Percentiles rank a stretch among this genome's conserved stretches.
Evolutionary conservation across 2,797 vertebrate genomes (phyloP).

Genomic region (Sphenodon punctatus): DNA sequence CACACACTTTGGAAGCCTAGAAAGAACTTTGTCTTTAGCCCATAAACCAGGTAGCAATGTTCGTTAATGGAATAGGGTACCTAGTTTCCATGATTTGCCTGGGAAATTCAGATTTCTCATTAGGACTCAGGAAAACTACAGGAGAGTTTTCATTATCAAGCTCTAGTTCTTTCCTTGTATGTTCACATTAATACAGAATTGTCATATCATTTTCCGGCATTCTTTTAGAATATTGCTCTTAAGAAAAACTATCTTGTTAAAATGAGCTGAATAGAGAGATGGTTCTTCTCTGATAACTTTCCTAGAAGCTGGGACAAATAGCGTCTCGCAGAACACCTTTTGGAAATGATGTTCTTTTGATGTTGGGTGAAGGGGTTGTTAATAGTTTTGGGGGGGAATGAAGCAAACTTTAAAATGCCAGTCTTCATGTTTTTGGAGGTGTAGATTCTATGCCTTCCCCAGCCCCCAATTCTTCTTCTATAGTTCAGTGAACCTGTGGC

Average conservation of each 20-base stretch:
- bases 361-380: no score
- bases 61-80: no score
- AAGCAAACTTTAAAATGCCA: no score
- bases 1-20: no score
- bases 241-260: neutral
- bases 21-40: no score
- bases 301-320: neutral
- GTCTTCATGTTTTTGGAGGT: no score
- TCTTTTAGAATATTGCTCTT: accelerated
- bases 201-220: neutral
- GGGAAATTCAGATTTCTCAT: no score
- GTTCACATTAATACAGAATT: accelerated
- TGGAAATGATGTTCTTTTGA: neutral
- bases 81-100: no score
- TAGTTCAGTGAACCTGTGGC: neutral
- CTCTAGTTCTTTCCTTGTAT: neutral
- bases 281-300: neutral
- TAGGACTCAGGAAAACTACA: neutral
- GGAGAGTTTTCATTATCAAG: no score
- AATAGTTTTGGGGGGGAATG: no score
- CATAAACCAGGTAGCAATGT: no score
- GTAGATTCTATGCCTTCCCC: neutral
- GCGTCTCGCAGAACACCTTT: accelerated
- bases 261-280: accelerated
- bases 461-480: neutral